A percentile compares a stretch with the other conserved stretches of the same genome.
phyloP scores from a whole-genome alignment of 2,888 invertebrate genomes.

The Eucera pruinosa region DNA sequence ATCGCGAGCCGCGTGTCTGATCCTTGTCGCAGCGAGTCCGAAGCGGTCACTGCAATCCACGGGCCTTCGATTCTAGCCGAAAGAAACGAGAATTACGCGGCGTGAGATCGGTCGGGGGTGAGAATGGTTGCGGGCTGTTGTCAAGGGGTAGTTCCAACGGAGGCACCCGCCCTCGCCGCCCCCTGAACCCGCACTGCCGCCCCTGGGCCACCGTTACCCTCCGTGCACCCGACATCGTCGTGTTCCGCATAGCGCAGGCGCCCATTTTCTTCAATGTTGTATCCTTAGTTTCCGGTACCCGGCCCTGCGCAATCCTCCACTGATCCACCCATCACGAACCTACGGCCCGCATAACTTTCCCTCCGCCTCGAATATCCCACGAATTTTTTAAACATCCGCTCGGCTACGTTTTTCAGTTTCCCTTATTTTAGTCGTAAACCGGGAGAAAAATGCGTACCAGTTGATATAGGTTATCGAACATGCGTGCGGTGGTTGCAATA shows the following conservation, averaged over 20 bases:
- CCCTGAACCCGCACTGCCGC: constrained; percentile 83
- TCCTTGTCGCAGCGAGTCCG: constrained; percentile 19
- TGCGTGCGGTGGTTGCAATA: no score
- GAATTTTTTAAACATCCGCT: no score
- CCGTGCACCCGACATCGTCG: constrained; percentile 64
- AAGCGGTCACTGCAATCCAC: constrained; percentile 38
- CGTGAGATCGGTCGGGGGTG: constrained; percentile 45
- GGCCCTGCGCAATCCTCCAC: not conserved
- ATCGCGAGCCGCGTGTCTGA: constrained; percentile 44
- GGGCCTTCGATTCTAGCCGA: constrained; percentile 18
- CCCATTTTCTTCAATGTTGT: constrained; percentile 58
- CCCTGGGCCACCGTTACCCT: constrained; percentile 74
- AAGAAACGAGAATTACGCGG: constrained; percentile 37
- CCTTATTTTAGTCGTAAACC: no score
- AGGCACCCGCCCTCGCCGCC: constrained; percentile 83
- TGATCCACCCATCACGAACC: no score
- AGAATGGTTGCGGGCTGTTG: constrained; percentile 74
- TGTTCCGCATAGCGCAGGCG: constrained; percentile 69
- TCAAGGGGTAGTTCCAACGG: constrained; percentile 81
- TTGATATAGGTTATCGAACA: no score
- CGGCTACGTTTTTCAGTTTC: no score
- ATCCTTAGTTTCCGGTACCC: constrained; percentile 36
- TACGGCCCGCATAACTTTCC: no score
- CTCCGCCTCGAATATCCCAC: no score
- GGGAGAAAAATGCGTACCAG: no score